These are phyloP conservation scores for Pristionchus maxplancki DNA, from an alignment of 2,888 invertebrate genomes.

Conservation along the genomic window DNA sequence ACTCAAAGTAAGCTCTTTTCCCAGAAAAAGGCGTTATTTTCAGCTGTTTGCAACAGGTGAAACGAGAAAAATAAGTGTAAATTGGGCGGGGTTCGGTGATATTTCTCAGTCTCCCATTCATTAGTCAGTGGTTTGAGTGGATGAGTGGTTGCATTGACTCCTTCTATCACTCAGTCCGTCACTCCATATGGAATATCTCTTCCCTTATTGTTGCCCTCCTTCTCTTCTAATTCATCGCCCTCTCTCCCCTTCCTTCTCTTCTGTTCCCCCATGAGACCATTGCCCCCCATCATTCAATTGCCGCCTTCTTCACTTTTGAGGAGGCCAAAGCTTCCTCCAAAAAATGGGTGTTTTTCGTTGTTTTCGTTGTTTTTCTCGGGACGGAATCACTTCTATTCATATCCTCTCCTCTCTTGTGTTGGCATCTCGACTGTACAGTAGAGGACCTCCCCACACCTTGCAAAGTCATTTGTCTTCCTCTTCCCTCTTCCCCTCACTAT, in stretches of 20 bases:
- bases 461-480: slow-evolving; percentile 22
- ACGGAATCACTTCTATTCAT: slow-evolving; percentile 24
- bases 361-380: background rate
- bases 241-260: slow-evolving; percentile 25
- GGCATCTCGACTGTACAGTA: slow-evolving; percentile 18
- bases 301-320: slow-evolving; percentile 6
- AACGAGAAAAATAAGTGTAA: slow-evolving; percentile 22
- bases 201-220: background rate
- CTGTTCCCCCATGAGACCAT: slow-evolving; percentile 20
- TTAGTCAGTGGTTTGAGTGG: slow-evolving; percentile 7
- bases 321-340: background rate
- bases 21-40: background rate
- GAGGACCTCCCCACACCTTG: background rate
- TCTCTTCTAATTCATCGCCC: slow-evolving; percentile 38
- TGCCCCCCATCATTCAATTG: slow-evolving; percentile 40
- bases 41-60: background rate
- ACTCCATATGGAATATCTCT: background rate
- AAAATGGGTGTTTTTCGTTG: slow-evolving; percentile 5
- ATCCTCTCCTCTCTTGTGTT: slow-evolving; percentile 1
- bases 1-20: background rate
- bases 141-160: background rate
- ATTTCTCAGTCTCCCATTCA: background rate
- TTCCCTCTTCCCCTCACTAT: background rate
- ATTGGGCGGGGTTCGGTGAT: background rate
- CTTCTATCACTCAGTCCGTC: slow-evolving; percentile 34